Evolutionary conservation across 2,888 invertebrate species (phyloP).

Genomic region (Abrostola triplasia): DNA sequence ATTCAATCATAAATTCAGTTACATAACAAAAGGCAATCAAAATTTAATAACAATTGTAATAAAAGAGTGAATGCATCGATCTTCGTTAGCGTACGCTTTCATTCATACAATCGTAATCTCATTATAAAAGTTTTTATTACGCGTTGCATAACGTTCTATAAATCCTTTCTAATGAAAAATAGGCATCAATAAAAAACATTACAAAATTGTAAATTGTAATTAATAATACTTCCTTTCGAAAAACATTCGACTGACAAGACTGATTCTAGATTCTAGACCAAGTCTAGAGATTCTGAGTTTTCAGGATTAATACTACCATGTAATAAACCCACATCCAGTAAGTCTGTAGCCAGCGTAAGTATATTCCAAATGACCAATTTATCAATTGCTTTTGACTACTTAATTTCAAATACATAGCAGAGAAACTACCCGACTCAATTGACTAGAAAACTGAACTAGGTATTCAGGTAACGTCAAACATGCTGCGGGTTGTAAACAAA

Average conservation of each 20-base stretch:
- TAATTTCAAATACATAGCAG: too few species aligned
- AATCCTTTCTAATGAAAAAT: conserved; percentile 1
- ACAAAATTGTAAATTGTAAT: too few species aligned
- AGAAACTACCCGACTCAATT: background rate
- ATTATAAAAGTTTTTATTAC: conserved; percentile 15
- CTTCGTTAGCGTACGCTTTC: conserved; percentile 32
- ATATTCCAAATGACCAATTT: too few species aligned
- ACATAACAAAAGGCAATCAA: conserved; percentile 29
- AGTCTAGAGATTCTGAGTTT: too few species aligned
- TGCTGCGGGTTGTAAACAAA: conserved; percentile 54
- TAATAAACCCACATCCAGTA: too few species aligned
- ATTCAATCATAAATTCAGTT: conserved; percentile 25
- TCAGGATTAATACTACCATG: too few species aligned
- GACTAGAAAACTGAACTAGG: conserved; percentile 44
- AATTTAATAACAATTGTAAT: conserved; percentile 32
- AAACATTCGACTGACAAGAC: background rate
- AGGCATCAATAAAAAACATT: background rate
- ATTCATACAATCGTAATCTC: conserved; percentile 20
- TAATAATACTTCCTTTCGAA: background rate
- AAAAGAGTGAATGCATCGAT: conserved; percentile 31
- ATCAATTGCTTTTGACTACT: too few species aligned
- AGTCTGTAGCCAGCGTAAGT: too few species aligned
- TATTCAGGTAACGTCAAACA: conserved; percentile 45
- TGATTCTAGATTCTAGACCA: too few species aligned
- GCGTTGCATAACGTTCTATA: conserved; percentile 10